phyloP scores from a whole-genome alignment of 2,113 vertebrate genomes.

The Porphyrio hochstetteri region DNA sequence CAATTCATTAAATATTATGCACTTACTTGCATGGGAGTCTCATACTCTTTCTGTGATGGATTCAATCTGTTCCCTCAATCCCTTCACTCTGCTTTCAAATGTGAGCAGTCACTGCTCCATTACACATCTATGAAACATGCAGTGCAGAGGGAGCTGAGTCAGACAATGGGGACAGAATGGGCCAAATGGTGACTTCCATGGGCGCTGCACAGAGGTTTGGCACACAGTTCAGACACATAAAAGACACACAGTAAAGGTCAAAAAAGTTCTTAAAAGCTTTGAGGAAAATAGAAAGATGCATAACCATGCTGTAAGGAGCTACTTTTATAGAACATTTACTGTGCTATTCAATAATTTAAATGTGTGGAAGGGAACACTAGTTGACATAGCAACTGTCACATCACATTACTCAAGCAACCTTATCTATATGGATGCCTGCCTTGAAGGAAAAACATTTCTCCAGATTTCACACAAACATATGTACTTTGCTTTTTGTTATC shows the following conservation, averaged over 20 bases:
- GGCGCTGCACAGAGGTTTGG: constrained; percentile 5
- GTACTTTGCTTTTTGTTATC: constrained; percentile 47
- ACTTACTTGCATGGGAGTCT: constrained; percentile 41
- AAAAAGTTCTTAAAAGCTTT: constrained; percentile 44
- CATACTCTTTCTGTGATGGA: constrained; percentile 22
- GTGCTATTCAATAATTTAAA: constrained; percentile 67
- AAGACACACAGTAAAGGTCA: constrained; percentile 28
- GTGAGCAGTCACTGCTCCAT: constrained; percentile 19
- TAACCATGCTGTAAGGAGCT: constrained; percentile 37
- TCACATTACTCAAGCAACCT: constrained; percentile 63
- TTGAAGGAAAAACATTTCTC: constrained; percentile 62
- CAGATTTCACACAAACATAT: constrained; percentile 48
- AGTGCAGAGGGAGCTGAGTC: constrained; percentile 26
- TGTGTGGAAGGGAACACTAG: constrained; percentile 50
- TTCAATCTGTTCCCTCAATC: constrained; percentile 45
- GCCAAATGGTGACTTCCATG: not conserved
- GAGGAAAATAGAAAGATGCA: constrained; percentile 35
- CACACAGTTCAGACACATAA: not conserved
- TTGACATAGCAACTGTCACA: constrained; percentile 76
- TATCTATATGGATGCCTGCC: constrained; percentile 68
- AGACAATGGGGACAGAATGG: not conserved
- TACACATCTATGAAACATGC: constrained; percentile 62
- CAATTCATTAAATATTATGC: constrained; percentile 42
- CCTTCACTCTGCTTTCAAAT: constrained; percentile 25
- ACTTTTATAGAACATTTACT: constrained; percentile 61